Conservation (phyloP, 2,888 invertebrate species). For the Molanna angustata region DNA sequence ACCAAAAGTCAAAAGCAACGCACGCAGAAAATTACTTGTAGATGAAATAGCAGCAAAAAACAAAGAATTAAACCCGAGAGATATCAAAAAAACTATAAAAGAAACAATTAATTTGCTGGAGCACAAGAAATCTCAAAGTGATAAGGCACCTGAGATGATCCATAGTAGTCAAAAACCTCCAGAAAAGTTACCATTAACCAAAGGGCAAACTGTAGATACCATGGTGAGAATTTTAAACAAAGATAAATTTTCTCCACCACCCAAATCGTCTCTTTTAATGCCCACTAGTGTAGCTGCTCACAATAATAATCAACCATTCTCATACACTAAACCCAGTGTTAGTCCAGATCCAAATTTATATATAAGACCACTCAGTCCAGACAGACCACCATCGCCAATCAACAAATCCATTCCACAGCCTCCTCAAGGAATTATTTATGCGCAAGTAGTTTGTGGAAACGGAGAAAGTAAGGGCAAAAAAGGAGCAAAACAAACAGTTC, state of each 20-base stretch:
- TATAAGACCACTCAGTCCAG: slow-evolving; percentile 49
- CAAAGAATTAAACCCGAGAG: slow-evolving; percentile 40
- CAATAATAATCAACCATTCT: slow-evolving; percentile 77
- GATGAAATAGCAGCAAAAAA: slow-evolving; percentile 46
- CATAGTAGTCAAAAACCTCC: slow-evolving; percentile 72
- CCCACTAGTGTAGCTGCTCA: slow-evolving; percentile 60
- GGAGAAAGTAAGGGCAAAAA: slow-evolving; percentile 41
- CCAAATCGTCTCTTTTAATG: slow-evolving; percentile 61
- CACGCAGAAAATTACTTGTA: slow-evolving; percentile 44
- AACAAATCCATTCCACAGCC: slow-evolving; percentile 53
- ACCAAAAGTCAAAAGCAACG: slow-evolving; percentile 35
- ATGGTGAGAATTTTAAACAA: slow-evolving; percentile 73
- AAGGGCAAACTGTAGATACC: slow-evolving; percentile 71
- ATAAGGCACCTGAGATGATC: slow-evolving; percentile 56
- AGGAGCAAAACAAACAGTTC: slow-evolving; percentile 49
- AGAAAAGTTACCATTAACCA: slow-evolving; percentile 65
- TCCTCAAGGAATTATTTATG: slow-evolving; percentile 68
- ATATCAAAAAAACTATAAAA: slow-evolving; percentile 50
- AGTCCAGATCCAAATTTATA: slow-evolving; percentile 52
- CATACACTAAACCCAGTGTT: slow-evolving; percentile 66
- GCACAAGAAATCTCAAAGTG: slow-evolving; percentile 51
- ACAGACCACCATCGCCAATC: slow-evolving; percentile 47
- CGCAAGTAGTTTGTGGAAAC: slow-evolving; percentile 64
- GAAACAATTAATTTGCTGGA: slow-evolving; percentile 52
- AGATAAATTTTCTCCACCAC: slow-evolving; percentile 66